Conservation (phyloP, 2,888 invertebrate genomes). For the Parochlus steinenii region DNA sequence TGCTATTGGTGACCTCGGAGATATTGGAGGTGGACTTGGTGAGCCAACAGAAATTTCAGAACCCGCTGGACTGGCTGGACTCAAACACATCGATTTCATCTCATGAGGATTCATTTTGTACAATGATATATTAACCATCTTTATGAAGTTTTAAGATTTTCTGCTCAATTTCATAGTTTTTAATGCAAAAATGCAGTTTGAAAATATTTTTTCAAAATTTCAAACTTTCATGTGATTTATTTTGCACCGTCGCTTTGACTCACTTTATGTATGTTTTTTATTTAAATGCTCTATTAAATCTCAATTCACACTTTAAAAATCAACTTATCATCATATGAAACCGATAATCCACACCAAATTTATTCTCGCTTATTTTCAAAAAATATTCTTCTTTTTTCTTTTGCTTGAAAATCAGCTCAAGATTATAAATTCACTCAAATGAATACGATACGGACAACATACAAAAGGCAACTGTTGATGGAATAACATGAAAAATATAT, state of each 20-base stretch:
- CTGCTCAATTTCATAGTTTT: not conserved
- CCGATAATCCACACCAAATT: no score
- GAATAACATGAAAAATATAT: no score
- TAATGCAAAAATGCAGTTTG: slow-evolving; percentile 1
- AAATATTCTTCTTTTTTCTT: no score
- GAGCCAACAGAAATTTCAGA: slow-evolving; percentile 31
- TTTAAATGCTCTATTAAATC: slow-evolving; percentile 3
- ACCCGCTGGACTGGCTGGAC: slow-evolving; percentile 29
- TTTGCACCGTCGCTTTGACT: not conserved
- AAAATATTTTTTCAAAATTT: not conserved
- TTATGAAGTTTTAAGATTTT: not conserved
- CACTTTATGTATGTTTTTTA: not conserved
- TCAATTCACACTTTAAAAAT: not conserved
- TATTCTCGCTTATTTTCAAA: no score
- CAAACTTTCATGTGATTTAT: not conserved
- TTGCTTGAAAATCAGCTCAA: no score
- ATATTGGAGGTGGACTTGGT: slow-evolving; percentile 27
- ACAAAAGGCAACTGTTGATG: no score
- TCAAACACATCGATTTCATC: slow-evolving; percentile 4
- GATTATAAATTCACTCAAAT: no score
- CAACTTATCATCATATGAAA: no score
- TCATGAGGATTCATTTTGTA: no score
- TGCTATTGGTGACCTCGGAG: slow-evolving; percentile 14
- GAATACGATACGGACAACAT: no score
- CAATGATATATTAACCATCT: not conserved